A percentile compares a stretch with the other conserved stretches of the same genome.
phyloP scores from a whole-genome alignment of 2,797 vertebrate genomes.

The Oryzias sinensis region DNA sequence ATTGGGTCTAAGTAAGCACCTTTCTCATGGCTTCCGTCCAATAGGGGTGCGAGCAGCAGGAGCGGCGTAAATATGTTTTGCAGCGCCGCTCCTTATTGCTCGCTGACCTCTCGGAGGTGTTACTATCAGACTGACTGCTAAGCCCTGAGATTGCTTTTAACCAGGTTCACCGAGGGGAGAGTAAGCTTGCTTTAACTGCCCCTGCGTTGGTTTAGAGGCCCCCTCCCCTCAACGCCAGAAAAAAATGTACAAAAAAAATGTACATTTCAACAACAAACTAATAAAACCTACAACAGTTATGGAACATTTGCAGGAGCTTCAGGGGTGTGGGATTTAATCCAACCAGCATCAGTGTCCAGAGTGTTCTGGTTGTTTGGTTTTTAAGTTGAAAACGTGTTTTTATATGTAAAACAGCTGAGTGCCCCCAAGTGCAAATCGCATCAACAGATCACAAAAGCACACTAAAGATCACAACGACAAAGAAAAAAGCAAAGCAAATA shows the following conservation, averaged over 20 bases:
- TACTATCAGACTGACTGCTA: slow-evolving; percentile 68
- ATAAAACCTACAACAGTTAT: slow-evolving; percentile 4
- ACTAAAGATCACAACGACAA: too few species aligned
- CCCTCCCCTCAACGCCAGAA: slow-evolving; percentile 37
- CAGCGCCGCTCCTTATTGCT: slow-evolving; percentile 53
- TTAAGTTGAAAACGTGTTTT: too few species aligned
- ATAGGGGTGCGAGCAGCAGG: slow-evolving; percentile 58
- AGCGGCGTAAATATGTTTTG: slow-evolving; percentile 71
- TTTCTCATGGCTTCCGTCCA: slow-evolving; percentile 80
- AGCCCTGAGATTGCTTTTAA: slow-evolving; percentile 66
- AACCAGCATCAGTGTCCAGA: too few species aligned
- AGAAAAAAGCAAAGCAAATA: too few species aligned
- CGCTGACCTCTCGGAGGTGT: slow-evolving; percentile 72
- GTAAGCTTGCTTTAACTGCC: slow-evolving; percentile 49
- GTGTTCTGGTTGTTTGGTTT: too few species aligned
- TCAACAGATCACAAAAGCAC: too few species aligned
- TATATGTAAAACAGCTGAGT: too few species aligned
- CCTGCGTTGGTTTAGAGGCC: slow-evolving; percentile 57
- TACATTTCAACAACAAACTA: slow-evolving; percentile 9
- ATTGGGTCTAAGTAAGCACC: slow-evolving; percentile 95
- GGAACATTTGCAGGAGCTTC: not conserved
- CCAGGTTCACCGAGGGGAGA: slow-evolving; percentile 62
- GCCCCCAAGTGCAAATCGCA: too few species aligned
- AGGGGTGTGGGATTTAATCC: too few species aligned
- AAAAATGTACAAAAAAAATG: slow-evolving; percentile 1